Evolutionary conservation across 2,888 invertebrate species (phyloP).

Genomic region (Cryptocephalus primarius): DNA sequence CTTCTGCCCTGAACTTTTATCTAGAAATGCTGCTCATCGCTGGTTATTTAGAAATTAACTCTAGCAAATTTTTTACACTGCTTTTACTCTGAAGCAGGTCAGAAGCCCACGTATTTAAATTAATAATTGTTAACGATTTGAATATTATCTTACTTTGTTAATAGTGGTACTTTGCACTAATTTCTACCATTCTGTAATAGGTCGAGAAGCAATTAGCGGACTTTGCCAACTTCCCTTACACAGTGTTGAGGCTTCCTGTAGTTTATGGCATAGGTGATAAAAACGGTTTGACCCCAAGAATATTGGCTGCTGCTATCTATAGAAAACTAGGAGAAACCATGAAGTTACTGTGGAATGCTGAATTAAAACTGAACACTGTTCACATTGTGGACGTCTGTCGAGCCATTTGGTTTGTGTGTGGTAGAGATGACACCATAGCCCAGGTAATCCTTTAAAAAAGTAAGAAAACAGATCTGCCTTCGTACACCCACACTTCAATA

Average conservation of each 20-base stretch:
- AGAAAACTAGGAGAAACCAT: conserved; percentile 80
- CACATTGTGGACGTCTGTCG: conserved; percentile 77
- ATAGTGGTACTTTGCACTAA: not conserved
- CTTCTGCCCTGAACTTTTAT: not conserved
- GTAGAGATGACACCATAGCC: conserved; percentile 27
- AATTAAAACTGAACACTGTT: conserved; percentile 76
- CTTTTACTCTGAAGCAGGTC: too few relatives aligned
- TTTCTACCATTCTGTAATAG: conserved; percentile 13
- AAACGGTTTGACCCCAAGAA: conserved; percentile 69
- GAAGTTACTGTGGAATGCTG: conserved; percentile 82
- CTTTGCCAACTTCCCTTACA: conserved; percentile 60
- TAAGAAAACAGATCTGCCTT: too few relatives aligned
- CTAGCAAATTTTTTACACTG: not conserved
- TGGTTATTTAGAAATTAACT: too few relatives aligned
- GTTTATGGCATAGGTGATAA: conserved; percentile 82
- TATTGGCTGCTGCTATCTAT: conserved; percentile 81
- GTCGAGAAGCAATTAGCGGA: conserved; percentile 68
- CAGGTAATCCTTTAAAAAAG: conserved; percentile 19
- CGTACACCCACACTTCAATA: too few relatives aligned
- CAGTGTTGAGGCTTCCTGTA: conserved; percentile 71
- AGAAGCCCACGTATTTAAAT: too few relatives aligned
- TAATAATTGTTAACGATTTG: not conserved
- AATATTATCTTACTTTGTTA: not conserved
- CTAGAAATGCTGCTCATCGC: too few relatives aligned
- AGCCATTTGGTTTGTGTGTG: conserved; percentile 62